These are phyloP conservation scores for Hystrix brachyura DNA, from an alignment of 2,113 vertebrate genomes.

Conservation along the genomic window DNA sequence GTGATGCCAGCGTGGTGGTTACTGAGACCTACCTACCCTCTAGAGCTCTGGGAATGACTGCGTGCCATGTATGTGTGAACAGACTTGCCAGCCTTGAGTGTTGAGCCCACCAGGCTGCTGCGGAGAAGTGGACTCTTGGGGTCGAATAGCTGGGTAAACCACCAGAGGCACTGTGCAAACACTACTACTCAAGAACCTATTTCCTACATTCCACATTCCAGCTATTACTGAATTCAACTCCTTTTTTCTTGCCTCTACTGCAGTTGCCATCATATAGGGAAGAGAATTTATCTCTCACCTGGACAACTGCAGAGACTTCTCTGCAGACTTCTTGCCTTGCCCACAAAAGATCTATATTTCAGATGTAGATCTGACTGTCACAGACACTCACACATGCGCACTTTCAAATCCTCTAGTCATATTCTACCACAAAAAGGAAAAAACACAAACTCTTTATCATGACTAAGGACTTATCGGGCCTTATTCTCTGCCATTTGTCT, in stretches of 20 bases:
- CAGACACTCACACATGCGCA: neutral
- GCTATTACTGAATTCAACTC: neutral
- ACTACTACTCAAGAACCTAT: neutral
- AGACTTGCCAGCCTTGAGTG: neutral
- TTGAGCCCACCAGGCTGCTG: neutral
- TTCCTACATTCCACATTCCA: neutral
- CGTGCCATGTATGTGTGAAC: neutral
- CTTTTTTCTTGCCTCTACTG: neutral
- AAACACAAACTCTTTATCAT: neutral
- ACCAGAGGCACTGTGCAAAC: neutral
- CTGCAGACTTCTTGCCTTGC: neutral
- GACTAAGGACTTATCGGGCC: neutral
- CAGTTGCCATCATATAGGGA: neutral
- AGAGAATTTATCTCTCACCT: neutral
- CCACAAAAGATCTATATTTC: neutral
- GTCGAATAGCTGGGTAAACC: constrained; percentile 4
- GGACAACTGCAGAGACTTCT: neutral
- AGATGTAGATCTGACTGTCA: neutral
- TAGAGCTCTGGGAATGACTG: neutral
- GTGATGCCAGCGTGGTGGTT: neutral
- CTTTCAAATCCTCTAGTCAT: neutral
- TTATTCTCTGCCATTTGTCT: neutral
- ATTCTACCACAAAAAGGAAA: neutral
- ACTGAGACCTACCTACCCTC: neutral
- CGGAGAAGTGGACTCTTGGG: neutral